Evolutionary conservation across 2,888 invertebrate species (phyloP), one percentile per base, ranked within the genome.

Genomic region (Hemaris fuciformis): DNA sequence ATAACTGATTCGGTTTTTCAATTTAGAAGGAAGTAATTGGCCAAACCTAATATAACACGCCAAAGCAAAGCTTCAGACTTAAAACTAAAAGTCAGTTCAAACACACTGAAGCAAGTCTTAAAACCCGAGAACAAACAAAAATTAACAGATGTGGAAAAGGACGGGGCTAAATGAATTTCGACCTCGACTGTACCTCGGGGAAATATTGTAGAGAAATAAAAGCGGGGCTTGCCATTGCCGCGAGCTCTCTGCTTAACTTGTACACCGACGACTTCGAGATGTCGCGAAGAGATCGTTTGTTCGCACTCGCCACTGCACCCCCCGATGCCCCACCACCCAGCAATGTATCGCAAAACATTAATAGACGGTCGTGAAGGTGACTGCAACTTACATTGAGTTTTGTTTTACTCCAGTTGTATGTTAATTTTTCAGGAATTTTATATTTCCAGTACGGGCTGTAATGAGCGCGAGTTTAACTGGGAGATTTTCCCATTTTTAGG

Each of bases 151-250:
- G 4, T 27, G 53, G 31, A 27, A 53, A 53, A 15, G 27, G 27
- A n/a, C 25, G 3, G 25, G 23, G 43, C 5, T 31, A 20, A 53
- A 53, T 31, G 53, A 53, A 53, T 53, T 53, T 31, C 53, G 53
- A 8, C 20, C 3, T n/a, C 31, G 53, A 53, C 53, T 27, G 53
- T 53, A 53, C 53, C 53, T 27, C 53, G 31, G 53, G 53, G 53
- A 53, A 53, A 53, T 27, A 48, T 48, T 25, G 48, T 31, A 18
- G 23, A 45, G 22, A 45, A 53, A 53, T 20, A 53, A 18, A 53
- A 20, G 53, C 15, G 15, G 42, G n/a, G n/a, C n/a, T 15, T 8
- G 22, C 22, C 10, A 31, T 18, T 53, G 53, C 53, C 31, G 27
- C 27, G 8, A 31, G 53, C 53, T 13, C 53, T 31, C 53, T 31